Evolutionary conservation across 2,888 invertebrate genomes (phyloP).

Genomic region (Bibio marci): DNA sequence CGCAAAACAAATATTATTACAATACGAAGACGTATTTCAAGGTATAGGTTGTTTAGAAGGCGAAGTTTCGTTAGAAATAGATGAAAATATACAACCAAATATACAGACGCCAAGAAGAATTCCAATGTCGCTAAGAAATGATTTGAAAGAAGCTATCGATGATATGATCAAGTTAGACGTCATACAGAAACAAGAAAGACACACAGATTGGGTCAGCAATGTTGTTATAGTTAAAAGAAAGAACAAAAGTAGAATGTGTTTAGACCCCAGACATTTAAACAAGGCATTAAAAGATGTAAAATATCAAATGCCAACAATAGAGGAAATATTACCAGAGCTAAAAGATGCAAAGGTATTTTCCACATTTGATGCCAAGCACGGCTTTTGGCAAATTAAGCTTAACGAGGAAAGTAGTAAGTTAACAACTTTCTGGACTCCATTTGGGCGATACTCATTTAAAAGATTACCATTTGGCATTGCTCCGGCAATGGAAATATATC

Average conservation of each 20-base stretch:
- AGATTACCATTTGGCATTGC: conserved; percentile 9
- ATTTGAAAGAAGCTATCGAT: neutral
- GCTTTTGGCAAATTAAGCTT: conserved; percentile 9
- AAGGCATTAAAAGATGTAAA: conserved; percentile 5
- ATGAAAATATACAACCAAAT: neutral
- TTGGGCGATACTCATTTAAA: conserved; percentile 3
- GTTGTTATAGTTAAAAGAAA: conserved; percentile 5
- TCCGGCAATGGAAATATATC: conserved; percentile 11
- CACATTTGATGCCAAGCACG: conserved; percentile 7
- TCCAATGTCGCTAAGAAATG: neutral
- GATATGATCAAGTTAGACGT: neutral
- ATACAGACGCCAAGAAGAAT: neutral
- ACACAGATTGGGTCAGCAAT: conserved; percentile 7
- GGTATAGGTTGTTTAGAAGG: conserved; percentile 5
- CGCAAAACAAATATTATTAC: neutral
- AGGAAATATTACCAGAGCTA: conserved; percentile 6
- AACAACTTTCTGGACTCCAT: conserved; percentile 6
- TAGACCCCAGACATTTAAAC: conserved; percentile 5
- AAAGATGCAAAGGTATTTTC: conserved; percentile 4
- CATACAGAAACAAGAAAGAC: conserved; percentile 3
- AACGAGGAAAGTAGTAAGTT: neutral
- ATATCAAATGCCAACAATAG: conserved; percentile 7
- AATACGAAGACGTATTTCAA: conserved; percentile 5
- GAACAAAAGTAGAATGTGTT: conserved; percentile 4
- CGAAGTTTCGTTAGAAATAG: conserved; percentile 7